Evolutionary conservation across 2,797 vertebrate species (phyloP).

Genomic region (Gadopsis bispinosus): DNA sequence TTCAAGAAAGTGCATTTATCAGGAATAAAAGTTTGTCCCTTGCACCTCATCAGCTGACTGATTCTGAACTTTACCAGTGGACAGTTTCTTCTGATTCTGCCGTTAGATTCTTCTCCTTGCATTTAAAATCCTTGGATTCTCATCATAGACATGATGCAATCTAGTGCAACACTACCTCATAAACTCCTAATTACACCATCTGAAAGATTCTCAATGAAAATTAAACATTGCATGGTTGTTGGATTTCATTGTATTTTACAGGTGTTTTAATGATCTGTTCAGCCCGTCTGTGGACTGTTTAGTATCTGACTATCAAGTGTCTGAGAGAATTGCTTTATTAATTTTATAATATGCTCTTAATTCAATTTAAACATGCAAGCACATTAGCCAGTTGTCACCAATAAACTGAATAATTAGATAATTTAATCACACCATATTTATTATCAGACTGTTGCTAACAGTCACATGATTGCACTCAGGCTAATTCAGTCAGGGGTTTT

Average conservation of each 20-base stretch:
- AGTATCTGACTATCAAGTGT: no score
- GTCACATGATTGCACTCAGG: background rate
- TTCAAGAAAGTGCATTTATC: no score
- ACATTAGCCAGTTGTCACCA: background rate
- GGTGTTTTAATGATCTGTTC: background rate
- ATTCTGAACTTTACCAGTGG: no score
- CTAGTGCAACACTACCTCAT: no score
- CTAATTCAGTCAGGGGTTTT: background rate
- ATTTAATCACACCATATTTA: no score
- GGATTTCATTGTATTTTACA: background rate
- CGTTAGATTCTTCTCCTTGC: no score
- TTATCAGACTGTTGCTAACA: background rate
- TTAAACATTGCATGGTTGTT: background rate
- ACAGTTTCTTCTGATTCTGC: no score
- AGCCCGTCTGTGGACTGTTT: background rate
- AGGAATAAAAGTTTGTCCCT: no score
- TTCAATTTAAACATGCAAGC: background rate
- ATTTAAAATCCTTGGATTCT: no score
- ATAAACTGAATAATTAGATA: background rate
- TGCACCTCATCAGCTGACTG: no score
- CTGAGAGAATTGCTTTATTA: background rate
- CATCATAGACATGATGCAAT: no score
- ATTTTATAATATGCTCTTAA: background rate
- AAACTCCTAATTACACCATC: background rate
- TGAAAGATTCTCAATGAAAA: background rate